phyloP scores from a whole-genome alignment of 2,888 invertebrate species.

The Gasteruption jaculator region DNA sequence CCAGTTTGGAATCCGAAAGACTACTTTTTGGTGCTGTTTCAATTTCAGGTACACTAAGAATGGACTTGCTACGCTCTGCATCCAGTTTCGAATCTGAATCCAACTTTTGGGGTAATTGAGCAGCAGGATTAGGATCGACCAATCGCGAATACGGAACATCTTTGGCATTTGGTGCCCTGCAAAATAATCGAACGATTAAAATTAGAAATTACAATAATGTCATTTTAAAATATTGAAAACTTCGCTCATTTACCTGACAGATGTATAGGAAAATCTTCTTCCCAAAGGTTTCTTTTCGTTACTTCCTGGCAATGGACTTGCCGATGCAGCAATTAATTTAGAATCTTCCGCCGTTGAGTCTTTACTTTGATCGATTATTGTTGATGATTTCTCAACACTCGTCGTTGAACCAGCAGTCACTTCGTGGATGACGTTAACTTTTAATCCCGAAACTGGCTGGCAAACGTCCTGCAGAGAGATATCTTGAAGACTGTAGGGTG shows the following conservation, averaged over 20 bases:
- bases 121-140: constrained; percentile 62
- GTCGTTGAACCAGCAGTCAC: constrained; percentile 31
- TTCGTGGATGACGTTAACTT: constrained; percentile 34
- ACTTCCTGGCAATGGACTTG: constrained; percentile 50
- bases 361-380: constrained; percentile 43
- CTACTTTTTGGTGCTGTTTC: constrained; percentile 71
- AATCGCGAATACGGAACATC: constrained; percentile 80
- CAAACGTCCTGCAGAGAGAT: constrained; percentile 67
- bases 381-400: constrained; percentile 46
- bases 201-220: no score
- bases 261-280: constrained; percentile 63
- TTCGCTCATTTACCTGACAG: constrained; percentile 51
- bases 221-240: neutral
- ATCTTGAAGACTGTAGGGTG: constrained; percentile 77
- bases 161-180: constrained; percentile 51
- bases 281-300: constrained; percentile 51
- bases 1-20: constrained; percentile 79
- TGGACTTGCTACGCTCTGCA: constrained; percentile 54
- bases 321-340: constrained; percentile 41
- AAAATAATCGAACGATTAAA: constrained; percentile 6
- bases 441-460: constrained; percentile 31
- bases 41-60: constrained; percentile 52
- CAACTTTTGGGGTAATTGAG: constrained; percentile 58
- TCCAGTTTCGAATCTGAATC: constrained; percentile 70
- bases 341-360: constrained; percentile 34